Base-by-base conservation (phyloP, 2,888 invertebrate genomes). In the Hartigia nigra region DNA sequence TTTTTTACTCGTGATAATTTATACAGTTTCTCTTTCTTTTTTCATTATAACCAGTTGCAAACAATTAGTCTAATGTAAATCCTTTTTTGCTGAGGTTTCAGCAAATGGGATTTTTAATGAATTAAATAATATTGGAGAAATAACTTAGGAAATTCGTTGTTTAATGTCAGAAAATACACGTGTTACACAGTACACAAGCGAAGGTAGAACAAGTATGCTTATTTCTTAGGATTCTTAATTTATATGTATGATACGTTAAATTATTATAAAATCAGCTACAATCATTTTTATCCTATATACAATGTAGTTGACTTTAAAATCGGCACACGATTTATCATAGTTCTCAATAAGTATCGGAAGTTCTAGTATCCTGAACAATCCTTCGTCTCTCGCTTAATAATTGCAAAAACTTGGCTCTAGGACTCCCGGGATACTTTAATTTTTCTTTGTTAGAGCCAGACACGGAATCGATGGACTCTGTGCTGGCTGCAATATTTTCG, bases 331-430 rank as follows among this genome's bases (percentile, higher is more conserved):
- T 72, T 72, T 31, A 31, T 72, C 55, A 55, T 72, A 34, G 72
- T 12, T 34, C n/a, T 72, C 32, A 34, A 72, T 72, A 72, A 31
- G 32, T 34, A 72, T 72, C 72, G 12, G 72, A 72, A 72, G 72
- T 85, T 77, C 88, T 86, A 78, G 87, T 90, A 74, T 82, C 87
- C 76, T 88, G 86, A 32, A 90, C 88, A 79, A 89, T 90, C 77
- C 85, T 83, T 36, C 89, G 86, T 77, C 89, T 84, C 78, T 90
- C 88, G 74, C 84, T 85, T 31, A 90, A 80, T 74, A 89, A 84
- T 77, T 89, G 88, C 69, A 89, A 83, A 79, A 90, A 88, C 77
- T 84, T 88, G 11, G 87, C 87, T 78, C 89, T 86, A 35, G 90
- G 90, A 81, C 88, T 90, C 12, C 87, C 85, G 5, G 87, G 85